These are phyloP conservation scores for Bombus soroeensis DNA, from an alignment of 1,140 invertebrate genomes.

Conservation along the genomic window DNA sequence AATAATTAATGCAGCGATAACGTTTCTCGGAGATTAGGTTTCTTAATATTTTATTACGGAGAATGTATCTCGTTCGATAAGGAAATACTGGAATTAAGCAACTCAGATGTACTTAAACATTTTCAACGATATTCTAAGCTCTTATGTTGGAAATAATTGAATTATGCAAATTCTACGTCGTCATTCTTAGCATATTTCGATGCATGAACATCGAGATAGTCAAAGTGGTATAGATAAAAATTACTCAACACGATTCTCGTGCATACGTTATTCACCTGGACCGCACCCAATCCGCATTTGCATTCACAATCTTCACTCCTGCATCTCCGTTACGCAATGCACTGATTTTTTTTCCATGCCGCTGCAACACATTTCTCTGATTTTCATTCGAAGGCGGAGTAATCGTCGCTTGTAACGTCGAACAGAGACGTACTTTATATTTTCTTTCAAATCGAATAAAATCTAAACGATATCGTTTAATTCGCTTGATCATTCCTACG, in stretches of 20 bases:
- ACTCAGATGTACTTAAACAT: not conserved
- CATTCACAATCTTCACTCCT: slow-evolving; percentile 24
- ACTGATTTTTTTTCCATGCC: not conserved
- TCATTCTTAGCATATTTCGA: not conserved
- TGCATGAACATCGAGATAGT: not conserved
- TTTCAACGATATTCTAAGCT: not conserved
- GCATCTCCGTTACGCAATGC: slow-evolving; percentile 2
- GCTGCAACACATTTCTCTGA: not conserved
- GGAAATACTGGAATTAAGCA: not conserved
- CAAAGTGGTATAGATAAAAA: slow-evolving; percentile 2
- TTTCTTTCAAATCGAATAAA: too few relatives aligned
- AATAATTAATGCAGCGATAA: not conserved
- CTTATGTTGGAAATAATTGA: not conserved
- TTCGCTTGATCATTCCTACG: too few relatives aligned
- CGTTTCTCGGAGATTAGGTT: not conserved
- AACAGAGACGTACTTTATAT: too few relatives aligned
- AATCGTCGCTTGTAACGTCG: too few relatives aligned
- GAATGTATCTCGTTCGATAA: not conserved
- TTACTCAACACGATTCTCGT: slow-evolving; percentile 18
- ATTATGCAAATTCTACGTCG: not conserved
- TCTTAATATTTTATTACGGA: not conserved
- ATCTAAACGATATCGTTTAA: too few relatives aligned
- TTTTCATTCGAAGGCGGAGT: too few relatives aligned
- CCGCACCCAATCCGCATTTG: slow-evolving; percentile 32
- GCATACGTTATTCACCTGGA: slow-evolving; percentile 11